Evolutionary conservation across 2,888 invertebrate species (phyloP).

Genomic region (Trissonchulus latispiculum): DNA sequence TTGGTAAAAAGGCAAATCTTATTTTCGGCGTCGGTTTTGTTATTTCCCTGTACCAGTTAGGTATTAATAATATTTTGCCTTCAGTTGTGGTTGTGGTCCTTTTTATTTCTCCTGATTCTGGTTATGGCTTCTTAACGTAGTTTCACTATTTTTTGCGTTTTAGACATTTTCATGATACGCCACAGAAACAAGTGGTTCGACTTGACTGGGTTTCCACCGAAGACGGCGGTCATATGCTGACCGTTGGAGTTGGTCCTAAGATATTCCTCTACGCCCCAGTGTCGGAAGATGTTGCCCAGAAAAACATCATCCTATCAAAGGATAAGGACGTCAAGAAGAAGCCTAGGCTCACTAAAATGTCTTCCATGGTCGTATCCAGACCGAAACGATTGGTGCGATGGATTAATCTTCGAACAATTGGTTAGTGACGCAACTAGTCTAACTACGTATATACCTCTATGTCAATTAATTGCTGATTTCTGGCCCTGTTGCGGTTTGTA

Average conservation of each 20-base stretch:
- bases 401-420: constrained; percentile 33
- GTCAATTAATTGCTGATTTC: too few species aligned
- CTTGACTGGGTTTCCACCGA: constrained; percentile 96
- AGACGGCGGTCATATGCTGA: constrained; percentile 93
- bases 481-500: too few species aligned
- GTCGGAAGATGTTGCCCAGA: constrained; percentile 84
- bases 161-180: constrained; percentile 28
- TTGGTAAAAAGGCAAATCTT: too few species aligned
- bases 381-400: constrained; percentile 31
- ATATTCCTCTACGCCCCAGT: constrained; percentile 84
- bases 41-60: too few species aligned
- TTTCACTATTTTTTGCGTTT: constrained; percentile 9
- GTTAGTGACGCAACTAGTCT: too few species aligned
- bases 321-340: constrained; percentile 56
- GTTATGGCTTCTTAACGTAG: too few species aligned
- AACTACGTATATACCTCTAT: too few species aligned
- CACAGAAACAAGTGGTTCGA: constrained; percentile 25
- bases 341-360: constrained; percentile 75
- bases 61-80: too few species aligned
- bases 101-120: too few species aligned
- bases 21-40: too few species aligned
- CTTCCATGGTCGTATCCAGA: constrained; percentile 75
- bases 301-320: constrained; percentile 77
- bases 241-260: constrained; percentile 56
- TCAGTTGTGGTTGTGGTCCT: too few species aligned